Evolutionary conservation across 2,888 invertebrate genomes (phyloP).

Genomic region (Meiosimyza decipiens): DNA sequence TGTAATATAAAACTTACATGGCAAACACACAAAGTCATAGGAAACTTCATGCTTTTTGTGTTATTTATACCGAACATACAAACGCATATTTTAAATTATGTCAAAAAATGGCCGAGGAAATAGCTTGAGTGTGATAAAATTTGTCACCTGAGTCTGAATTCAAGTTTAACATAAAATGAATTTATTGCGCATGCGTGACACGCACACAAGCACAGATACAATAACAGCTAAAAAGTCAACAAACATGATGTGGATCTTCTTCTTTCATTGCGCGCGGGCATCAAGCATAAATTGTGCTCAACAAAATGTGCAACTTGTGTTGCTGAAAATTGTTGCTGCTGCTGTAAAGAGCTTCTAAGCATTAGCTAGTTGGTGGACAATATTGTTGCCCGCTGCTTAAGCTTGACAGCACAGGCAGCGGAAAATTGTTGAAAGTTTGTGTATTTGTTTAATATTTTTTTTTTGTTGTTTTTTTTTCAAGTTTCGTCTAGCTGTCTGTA

Average conservation of each 20-base stretch:
- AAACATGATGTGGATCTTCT: no score
- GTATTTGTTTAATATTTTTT: no score
- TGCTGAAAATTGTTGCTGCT: neutral
- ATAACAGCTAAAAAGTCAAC: no score
- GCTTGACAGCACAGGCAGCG: no score
- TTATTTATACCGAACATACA: constrained; percentile 1
- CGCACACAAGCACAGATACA: constrained; percentile 4
- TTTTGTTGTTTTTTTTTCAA: no score
- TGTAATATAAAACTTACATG: no score
- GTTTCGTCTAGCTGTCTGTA: no score
- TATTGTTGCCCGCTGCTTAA: no score
- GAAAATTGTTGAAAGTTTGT: no score
- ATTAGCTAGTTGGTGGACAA: no score
- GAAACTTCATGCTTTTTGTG: neutral
- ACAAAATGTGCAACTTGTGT: neutral
- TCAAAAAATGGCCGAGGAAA: constrained; percentile 12
- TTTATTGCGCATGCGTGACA: constrained; percentile 41
- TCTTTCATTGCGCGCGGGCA: no score
- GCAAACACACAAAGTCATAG: neutral
- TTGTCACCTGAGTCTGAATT: constrained; percentile 35
- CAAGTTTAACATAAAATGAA: constrained; percentile 29
- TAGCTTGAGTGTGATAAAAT: constrained; percentile 34
- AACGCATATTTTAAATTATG: constrained; percentile 34
- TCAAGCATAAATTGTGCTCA: no score
- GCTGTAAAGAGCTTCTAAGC: neutral